Base-by-base conservation (phyloP, 1,140 invertebrate genomes). In the Solenopsis invicta region DNA sequence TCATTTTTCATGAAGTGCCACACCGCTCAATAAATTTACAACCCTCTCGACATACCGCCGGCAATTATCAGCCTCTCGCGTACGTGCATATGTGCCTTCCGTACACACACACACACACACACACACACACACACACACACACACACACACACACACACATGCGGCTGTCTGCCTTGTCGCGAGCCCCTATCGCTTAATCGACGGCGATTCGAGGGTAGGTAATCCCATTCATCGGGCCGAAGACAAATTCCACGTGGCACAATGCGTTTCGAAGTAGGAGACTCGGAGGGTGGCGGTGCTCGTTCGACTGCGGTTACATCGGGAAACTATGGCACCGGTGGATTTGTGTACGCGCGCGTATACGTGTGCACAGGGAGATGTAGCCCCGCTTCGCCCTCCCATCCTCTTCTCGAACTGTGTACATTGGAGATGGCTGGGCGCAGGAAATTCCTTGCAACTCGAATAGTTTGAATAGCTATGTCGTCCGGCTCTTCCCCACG, bases 381-480 rank as follows among this genome's bases (percentile, higher is more conserved):
- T 45, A 29, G 8, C 50, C 12, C 21, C 18, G 12, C 16, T n/a
- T 24, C 9, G 10, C 8, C 72, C 37, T 41, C 4, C 54, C 48
- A n/a, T 29, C 18, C 69, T 50, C 66, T 52, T 84, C 78, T 72
- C 62, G 45, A 86, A 71, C 64, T 61, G 78, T 87, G 77, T 87
- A 82, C 56, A 87, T 71, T 76, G 52, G 85, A 29, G 59, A 80
- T 74, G 69, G 71, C 69, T 59, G 61, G 82, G 41, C 78, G 80
- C 81, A 76, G 85, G 87, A 86, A 91, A 91, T 91, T 91, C 90
- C 90, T 91, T 71, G 85, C 89, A 88, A 84, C 90, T 91, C 69
- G 90, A 91, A 91, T 91, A 91, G 90, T 91, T 91, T 91, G 90
- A 91, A 91, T 91, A 91, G 88, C 89, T 91, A 74, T 72, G 48